Base-by-base conservation (phyloP, 2,888 invertebrate species). In the Dusona sp. region DNA sequence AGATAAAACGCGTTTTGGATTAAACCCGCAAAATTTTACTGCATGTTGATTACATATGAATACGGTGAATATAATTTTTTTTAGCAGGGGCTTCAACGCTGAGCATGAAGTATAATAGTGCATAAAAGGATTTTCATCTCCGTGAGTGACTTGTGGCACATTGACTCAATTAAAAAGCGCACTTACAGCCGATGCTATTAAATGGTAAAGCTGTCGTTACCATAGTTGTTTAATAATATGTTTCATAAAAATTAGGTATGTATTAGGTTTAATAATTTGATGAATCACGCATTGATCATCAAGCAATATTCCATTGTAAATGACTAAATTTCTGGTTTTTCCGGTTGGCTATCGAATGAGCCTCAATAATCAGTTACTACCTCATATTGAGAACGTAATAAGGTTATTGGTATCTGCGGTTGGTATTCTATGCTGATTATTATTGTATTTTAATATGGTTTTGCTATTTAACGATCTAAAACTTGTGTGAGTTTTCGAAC, bases 21-120 rank as follows among this genome's bases (percentile, higher is more conserved):
- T 29, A 13, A 7, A 42, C 45, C 16, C 45, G 38, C 25, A 68
- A 2, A 22, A 42, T 68, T 25, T 68, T 68, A 4, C 29, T 48
- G 45, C 29, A 29, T 19, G 9, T 16, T 48, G 19, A 70, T 48
- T 48, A 48, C 29, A 48, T 7, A 48, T 38, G 29, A 70, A 70
- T 48, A 48, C 2, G 45, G 70, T 33, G 19, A 16, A 22, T 19
- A 48, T 29, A 19, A 22, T 33, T 29, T 70, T 48, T 68, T 45
- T 48, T 48, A 11, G 19, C 4, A 48, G 19, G 8, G 29, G 6
- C 25, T 61, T 29, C 16, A 29, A 4, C 29, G 48, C 25, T 33
- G 29, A 29, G 70, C 70, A 29, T 29, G 48, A 8, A 48, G 48
- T 48, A 16, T 48, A 70, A 70, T 70, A 48, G 70, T 19, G 25